Evolutionary conservation across 2,113 vertebrate species (phyloP).

Genomic region (Carlito syrichta): DNA sequence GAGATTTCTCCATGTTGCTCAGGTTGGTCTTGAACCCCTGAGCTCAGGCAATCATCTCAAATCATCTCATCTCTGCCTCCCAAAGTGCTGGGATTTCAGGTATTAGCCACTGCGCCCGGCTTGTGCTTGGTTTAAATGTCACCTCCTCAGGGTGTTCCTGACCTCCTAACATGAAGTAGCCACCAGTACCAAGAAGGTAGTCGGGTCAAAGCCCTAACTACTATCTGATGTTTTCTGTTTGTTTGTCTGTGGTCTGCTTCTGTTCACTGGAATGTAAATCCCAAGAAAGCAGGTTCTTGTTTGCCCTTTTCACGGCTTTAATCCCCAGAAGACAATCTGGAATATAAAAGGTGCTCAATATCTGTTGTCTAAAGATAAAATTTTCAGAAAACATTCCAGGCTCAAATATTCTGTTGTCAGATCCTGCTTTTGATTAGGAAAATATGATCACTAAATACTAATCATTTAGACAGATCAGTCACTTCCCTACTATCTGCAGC

Average conservation of each 20-base stretch:
- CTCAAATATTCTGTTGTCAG: not conserved
- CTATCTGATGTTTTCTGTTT: not conserved
- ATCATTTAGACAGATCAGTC: not conserved
- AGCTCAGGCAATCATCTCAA: too few relatives aligned
- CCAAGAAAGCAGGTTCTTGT: not conserved
- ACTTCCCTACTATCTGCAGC: not conserved
- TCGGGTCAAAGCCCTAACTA: not conserved
- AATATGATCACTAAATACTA: accelerated
- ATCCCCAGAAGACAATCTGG: not conserved
- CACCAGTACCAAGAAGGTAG: not conserved
- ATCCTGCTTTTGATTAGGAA: not conserved
- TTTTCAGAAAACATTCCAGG: not conserved
- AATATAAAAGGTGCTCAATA: not conserved
- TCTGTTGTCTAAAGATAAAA: not conserved
- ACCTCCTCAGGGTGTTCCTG: not conserved
- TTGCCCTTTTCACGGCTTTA: not conserved
- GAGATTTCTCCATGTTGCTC: too few relatives aligned
- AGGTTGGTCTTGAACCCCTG: too few relatives aligned
- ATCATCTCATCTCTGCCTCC: too few relatives aligned
- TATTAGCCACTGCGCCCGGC: too few relatives aligned
- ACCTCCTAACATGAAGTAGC: not conserved
- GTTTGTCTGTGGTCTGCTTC: not conserved
- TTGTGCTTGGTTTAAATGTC: not conserved
- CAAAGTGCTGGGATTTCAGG: too few relatives aligned
- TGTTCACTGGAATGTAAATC: not conserved